phyloP scores from a whole-genome alignment of 2,113 vertebrate genomes.

The Tragelaphus imberbis region DNA sequence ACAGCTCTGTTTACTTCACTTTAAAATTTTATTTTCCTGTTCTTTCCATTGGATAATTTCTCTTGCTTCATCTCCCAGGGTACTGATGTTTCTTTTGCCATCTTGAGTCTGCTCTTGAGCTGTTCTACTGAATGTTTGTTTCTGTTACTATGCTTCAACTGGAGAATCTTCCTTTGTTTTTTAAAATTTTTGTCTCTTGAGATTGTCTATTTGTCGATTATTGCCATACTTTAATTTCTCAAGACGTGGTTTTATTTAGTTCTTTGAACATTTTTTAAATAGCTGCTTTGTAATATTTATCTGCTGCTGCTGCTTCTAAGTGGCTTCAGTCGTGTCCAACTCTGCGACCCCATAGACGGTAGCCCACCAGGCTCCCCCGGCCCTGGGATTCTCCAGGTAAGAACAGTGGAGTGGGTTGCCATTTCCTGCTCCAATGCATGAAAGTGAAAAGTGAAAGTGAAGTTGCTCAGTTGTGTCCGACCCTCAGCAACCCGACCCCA shows the following conservation, averaged over 20 bases:
- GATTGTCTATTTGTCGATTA: not conserved
- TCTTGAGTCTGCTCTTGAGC: not conserved
- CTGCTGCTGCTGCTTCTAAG: not conserved
- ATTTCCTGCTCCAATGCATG: too few species aligned
- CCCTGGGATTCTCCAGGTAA: too few species aligned
- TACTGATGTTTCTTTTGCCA: not conserved
- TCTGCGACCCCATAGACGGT: too few species aligned
- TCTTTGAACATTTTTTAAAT: not conserved
- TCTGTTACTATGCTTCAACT: not conserved
- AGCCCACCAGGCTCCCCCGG: too few species aligned
- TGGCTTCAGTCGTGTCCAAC: too few species aligned
- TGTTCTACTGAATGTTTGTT: not conserved
- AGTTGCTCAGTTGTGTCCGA: too few species aligned
- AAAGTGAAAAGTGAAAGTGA: too few species aligned
- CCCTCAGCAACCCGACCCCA: too few species aligned
- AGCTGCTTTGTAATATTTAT: not conserved
- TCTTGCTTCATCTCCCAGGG: not conserved
- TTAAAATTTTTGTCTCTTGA: not conserved
- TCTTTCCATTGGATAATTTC: not conserved
- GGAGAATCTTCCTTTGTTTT: not conserved
- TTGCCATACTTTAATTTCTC: not conserved
- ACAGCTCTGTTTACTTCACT: not conserved
- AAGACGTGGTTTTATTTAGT: not conserved
- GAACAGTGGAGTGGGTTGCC: too few species aligned
- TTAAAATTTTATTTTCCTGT: not conserved